phyloP scores from a whole-genome alignment of 37 sponge, comb jelly and placozoan genomes.

The Cladorhizidae sp. region DNA sequence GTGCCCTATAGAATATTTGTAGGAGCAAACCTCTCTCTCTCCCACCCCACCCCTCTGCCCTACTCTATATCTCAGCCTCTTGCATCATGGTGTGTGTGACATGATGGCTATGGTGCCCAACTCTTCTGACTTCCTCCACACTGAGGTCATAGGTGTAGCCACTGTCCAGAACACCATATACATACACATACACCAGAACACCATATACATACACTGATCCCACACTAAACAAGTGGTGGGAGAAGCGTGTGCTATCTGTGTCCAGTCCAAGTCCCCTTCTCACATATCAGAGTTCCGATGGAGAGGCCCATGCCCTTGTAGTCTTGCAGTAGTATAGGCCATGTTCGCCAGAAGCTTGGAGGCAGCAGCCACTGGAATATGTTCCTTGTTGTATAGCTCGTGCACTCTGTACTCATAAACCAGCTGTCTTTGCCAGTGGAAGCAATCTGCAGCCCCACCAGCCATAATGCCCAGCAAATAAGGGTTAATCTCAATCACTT shows the following conservation, averaged over 20 bases:
- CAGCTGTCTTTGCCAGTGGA: conserved; percentile 91
- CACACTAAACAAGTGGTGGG: conserved; percentile 93
- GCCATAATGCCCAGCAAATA: conserved; percentile 98
- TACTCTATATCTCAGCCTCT: too few species aligned
- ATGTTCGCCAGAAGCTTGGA: too few species aligned
- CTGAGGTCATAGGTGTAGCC: conserved; percentile 71
- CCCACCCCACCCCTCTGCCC: too few species aligned
- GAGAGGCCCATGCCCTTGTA: conserved; percentile 95
- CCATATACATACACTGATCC: conserved; percentile 97
- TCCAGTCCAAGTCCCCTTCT: conserved; percentile 97
- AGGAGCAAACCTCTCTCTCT: too few species aligned
- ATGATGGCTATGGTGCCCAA: too few species aligned
- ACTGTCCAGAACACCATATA: conserved; percentile 88
- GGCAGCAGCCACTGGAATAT: too few species aligned
- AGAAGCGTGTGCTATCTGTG: conserved; percentile 86
- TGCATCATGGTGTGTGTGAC: conserved; percentile 94
- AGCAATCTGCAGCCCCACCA: conserved; percentile 98
- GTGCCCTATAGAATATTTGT: too few species aligned
- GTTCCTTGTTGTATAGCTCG: conserved; percentile 90
- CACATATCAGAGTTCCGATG: conserved; percentile 96
- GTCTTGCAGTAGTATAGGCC: conserved; percentile 82
- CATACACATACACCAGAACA: too few species aligned
- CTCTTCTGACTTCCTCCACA: conserved; percentile 88
- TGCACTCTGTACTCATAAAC: conserved; percentile 88
- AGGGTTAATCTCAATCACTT: conserved; percentile 98